Percentiles rank a stretch among this genome's conserved stretches.
Evolutionary conservation across 2,113 vertebrate species (phyloP).

Genomic region (Callithrix jacchus): DNA sequence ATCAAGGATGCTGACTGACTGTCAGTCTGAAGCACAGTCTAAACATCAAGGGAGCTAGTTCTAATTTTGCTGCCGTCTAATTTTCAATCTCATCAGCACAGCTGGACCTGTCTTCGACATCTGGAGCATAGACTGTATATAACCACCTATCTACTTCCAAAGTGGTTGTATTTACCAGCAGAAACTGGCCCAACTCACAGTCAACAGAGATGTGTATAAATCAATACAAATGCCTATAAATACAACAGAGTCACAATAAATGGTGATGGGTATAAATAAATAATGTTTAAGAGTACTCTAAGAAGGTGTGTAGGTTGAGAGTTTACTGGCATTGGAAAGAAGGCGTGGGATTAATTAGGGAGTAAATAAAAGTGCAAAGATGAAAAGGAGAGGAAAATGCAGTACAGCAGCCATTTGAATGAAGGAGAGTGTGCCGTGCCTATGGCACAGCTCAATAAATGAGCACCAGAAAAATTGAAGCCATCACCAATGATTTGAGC

Average conservation of each 20-base stretch:
- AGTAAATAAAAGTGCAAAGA: constrained; percentile 14
- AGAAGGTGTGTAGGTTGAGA: neutral
- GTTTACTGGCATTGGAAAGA: neutral
- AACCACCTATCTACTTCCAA: neutral
- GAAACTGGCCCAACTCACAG: neutral
- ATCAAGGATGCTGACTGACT: neutral
- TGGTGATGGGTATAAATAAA: constrained; percentile 38
- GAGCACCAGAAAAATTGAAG: constrained; percentile 27
- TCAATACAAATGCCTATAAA: constrained; percentile 31
- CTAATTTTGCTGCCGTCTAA: neutral
- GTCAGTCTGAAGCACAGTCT: neutral
- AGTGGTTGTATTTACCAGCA: neutral
- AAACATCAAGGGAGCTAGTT: neutral
- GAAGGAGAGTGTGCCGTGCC: neutral
- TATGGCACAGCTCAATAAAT: neutral
- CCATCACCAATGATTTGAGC: constrained; percentile 15
- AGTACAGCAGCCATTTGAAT: neutral
- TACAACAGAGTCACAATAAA: constrained; percentile 9
- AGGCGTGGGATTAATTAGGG: constrained; percentile 33
- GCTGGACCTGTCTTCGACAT: neutral
- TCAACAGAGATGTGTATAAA: constrained; percentile 15
- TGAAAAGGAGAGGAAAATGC: neutral
- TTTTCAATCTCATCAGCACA: neutral
- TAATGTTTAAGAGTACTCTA: neutral
- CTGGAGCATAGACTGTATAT: neutral